Evolutionary conservation across 1,140 invertebrate genomes (phyloP).

Genomic region (Drosophila yakuba): DNA sequence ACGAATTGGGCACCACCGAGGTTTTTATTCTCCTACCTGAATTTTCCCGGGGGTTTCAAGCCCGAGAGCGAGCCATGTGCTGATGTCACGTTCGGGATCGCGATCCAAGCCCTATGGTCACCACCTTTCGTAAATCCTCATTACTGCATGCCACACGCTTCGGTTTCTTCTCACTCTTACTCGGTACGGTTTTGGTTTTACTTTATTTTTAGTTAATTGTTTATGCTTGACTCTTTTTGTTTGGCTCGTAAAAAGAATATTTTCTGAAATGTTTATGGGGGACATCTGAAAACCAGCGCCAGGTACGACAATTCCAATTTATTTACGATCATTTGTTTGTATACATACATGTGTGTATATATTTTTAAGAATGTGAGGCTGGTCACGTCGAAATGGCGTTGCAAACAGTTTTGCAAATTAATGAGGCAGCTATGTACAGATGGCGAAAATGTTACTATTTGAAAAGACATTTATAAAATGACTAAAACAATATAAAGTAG

Average conservation of each 20-base stretch:
- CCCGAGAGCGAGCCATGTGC: conserved; percentile 22
- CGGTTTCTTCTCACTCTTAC: conserved; percentile 16
- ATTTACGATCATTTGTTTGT: conserved; percentile 35
- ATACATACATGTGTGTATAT: conserved; percentile 2
- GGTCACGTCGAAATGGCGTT: conserved; percentile 22
- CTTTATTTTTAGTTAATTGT: conserved; percentile 48
- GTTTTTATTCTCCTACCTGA: conserved; percentile 17
- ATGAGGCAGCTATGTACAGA: conserved; percentile 14
- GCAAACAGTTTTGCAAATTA: conserved; percentile 32
- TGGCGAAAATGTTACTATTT: neutral
- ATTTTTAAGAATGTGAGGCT: conserved; percentile 5
- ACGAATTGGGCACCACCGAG: conserved; percentile 26
- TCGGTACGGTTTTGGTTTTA: neutral
- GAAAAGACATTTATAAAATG: neutral
- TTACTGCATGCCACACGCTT: conserved; percentile 44
- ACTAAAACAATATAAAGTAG: neutral
- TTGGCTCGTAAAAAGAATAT: conserved; percentile 31
- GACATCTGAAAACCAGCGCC: conserved; percentile 25
- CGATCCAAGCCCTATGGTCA: conserved; percentile 4
- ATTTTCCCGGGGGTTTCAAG: conserved; percentile 9
- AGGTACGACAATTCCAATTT: conserved; percentile 18
- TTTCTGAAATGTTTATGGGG: conserved; percentile 18
- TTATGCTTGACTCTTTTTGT: conserved; percentile 35
- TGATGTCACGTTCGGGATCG: conserved; percentile 43
- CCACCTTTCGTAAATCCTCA: conserved; percentile 15